Evolutionary conservation across 2,888 invertebrate species (phyloP).

Genomic region (Ecliptopera silaceata): DNA sequence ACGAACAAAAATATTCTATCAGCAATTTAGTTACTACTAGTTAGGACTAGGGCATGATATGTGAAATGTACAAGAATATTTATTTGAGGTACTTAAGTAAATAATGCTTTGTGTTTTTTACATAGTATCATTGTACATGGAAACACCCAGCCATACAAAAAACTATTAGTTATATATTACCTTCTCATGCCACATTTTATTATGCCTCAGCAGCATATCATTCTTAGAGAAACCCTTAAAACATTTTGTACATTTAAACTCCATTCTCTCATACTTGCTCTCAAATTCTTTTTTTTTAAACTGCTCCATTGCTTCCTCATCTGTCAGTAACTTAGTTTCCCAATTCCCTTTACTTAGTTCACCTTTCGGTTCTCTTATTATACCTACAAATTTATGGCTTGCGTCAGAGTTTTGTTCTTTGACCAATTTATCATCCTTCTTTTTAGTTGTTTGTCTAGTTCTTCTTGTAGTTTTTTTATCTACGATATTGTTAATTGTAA

Average conservation of each 20-base stretch:
- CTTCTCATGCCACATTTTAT: conserved; percentile 53
- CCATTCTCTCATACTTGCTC: conserved; percentile 52
- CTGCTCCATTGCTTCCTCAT: conserved; percentile 62
- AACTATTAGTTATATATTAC: conserved; percentile 7
- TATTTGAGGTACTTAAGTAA: no score
- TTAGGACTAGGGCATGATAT: no score
- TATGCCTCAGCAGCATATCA: conserved; percentile 63
- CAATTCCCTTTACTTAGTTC: conserved; percentile 57
- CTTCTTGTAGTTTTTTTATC: neutral
- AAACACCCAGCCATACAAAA: no score
- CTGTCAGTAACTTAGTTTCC: conserved; percentile 57
- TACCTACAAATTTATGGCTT: conserved; percentile 20
- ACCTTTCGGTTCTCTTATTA: conserved; percentile 35
- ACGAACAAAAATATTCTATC: no score
- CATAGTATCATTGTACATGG: no score
- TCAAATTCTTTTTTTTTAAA: conserved; percentile 53
- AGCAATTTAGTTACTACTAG: no score
- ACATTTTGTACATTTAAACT: conserved; percentile 62
- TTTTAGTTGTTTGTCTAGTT: neutral
- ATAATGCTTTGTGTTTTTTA: no score
- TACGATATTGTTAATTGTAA: conserved; percentile 7
- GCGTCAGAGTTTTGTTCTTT: conserved; percentile 5
- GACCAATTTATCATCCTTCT: conserved; percentile 19
- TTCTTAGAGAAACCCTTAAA: conserved; percentile 66
- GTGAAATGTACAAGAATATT: no score